phyloP scores from a whole-genome alignment of 2,797 vertebrate genomes.

The Schizopygopsis pylzovi region DNA sequence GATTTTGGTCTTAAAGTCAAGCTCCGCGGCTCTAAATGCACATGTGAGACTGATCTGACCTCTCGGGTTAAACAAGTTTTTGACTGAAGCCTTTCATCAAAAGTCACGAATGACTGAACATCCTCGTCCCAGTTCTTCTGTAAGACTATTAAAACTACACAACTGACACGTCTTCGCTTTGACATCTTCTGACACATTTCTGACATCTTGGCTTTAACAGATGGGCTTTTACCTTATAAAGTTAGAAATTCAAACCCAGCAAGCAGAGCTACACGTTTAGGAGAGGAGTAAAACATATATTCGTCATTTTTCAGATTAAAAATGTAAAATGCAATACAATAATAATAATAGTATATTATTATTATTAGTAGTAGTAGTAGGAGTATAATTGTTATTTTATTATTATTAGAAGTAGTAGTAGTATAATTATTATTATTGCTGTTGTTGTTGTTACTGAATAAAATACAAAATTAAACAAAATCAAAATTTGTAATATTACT shows the following conservation, averaged over 20 bases:
- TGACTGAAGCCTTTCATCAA: slow-evolving; percentile 29
- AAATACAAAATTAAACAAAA: neutral
- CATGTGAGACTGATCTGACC: slow-evolving; percentile 17
- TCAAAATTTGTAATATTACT: neutral
- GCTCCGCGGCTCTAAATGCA: neutral
- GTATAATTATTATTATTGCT: neutral
- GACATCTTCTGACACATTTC: neutral
- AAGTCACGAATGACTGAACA: neutral
- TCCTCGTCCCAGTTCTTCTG: neutral
- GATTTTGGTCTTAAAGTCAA: slow-evolving; percentile 16
- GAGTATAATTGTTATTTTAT: neutral
- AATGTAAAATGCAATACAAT: neutral
- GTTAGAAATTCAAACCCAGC: neutral
- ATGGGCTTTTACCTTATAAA: neutral
- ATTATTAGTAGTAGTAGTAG: neutral
- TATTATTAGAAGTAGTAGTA: neutral
- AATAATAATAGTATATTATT: neutral
- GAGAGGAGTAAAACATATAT: fast-evolving
- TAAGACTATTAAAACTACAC: neutral
- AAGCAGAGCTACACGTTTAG: neutral
- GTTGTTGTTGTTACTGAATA: neutral
- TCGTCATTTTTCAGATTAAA: neutral
- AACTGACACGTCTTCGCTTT: neutral
- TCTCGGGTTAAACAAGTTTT: slow-evolving; percentile 13
- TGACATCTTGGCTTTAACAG: neutral